These are phyloP conservation scores for Drosophila murphyi DNA, from an alignment of 1,140 invertebrate genomes.

Conservation along the genomic window DNA sequence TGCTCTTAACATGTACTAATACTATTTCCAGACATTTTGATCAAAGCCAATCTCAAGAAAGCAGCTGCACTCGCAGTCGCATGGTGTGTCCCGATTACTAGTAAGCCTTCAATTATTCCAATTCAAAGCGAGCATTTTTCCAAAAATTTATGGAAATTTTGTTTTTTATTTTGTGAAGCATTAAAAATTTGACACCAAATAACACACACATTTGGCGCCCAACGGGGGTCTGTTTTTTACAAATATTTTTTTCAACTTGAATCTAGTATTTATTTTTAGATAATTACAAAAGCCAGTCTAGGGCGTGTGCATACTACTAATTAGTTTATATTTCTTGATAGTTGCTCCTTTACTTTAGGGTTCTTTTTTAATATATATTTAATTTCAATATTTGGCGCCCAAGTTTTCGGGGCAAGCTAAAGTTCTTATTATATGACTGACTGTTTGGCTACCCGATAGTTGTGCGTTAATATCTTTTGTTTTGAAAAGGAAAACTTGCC, in stretches of 20 bases:
- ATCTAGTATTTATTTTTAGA: too few species aligned
- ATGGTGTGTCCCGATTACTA: conserved; percentile 29
- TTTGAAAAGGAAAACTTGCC: conserved; percentile 6
- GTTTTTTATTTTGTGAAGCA: not conserved
- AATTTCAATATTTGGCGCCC: too few species aligned
- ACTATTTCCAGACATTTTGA: conserved; percentile 31
- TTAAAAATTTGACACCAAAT: not conserved
- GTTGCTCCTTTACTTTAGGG: too few species aligned
- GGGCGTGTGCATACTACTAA: too few species aligned
- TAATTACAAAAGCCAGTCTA: too few species aligned
- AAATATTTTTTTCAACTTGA: too few species aligned
- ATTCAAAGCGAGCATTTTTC: not conserved
- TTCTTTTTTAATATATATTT: too few species aligned
- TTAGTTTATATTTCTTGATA: too few species aligned
- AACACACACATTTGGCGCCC: not conserved
- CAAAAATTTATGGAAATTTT: not conserved
- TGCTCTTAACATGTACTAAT: conserved; percentile 26
- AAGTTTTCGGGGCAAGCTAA: too few species aligned
- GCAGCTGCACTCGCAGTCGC: conserved; percentile 24
- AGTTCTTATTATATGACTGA: too few species aligned
- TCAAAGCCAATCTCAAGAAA: conserved; percentile 12
- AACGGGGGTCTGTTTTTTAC: not conserved
- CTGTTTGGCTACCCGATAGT: not conserved
- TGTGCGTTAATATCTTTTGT: not conserved
- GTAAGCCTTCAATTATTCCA: conserved; percentile 21